Evolutionary conservation across 2,113 vertebrate genomes (phyloP).

Genomic region (Stigmatopora nigra): DNA sequence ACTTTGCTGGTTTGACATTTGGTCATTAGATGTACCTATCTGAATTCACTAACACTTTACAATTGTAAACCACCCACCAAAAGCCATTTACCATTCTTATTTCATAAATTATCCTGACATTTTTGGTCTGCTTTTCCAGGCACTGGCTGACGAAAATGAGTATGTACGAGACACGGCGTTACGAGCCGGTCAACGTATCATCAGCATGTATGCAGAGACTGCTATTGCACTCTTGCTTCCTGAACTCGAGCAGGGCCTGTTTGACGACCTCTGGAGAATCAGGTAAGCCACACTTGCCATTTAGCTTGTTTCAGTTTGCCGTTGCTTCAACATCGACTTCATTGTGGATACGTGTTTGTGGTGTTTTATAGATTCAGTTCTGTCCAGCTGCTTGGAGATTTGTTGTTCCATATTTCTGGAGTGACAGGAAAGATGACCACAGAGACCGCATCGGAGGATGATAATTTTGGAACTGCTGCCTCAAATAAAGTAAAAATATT

Average conservation of each 20-base stretch:
- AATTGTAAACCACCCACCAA: no score
- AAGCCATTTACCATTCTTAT: background rate
- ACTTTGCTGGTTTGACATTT: background rate
- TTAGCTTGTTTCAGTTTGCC: background rate
- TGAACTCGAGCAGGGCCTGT: constrained; percentile 95
- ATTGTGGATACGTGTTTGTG: background rate
- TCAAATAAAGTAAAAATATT: constrained; percentile 84
- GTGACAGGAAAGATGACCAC: constrained; percentile 99
- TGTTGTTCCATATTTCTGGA: constrained; percentile 96
- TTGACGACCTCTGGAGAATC: constrained; percentile 96
- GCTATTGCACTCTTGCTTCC: constrained; percentile 90
- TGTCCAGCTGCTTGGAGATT: constrained; percentile 95
- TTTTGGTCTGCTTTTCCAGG: constrained; percentile 61
- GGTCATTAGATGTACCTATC: background rate
- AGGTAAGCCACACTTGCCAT: constrained; percentile 64
- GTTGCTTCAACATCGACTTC: background rate
- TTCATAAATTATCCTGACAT: background rate
- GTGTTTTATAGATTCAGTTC: constrained; percentile 84
- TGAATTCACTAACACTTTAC: no score
- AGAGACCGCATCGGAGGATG: constrained; percentile 94
- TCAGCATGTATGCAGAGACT: constrained; percentile 95
- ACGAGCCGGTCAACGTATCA: constrained; percentile 88
- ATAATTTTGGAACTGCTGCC: constrained; percentile 95
- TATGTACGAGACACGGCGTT: constrained; percentile 95
- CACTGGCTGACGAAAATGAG: constrained; percentile 94